Conservation (phyloP, 2,888 invertebrate species). For the Pachliopta kotzebuea region DNA sequence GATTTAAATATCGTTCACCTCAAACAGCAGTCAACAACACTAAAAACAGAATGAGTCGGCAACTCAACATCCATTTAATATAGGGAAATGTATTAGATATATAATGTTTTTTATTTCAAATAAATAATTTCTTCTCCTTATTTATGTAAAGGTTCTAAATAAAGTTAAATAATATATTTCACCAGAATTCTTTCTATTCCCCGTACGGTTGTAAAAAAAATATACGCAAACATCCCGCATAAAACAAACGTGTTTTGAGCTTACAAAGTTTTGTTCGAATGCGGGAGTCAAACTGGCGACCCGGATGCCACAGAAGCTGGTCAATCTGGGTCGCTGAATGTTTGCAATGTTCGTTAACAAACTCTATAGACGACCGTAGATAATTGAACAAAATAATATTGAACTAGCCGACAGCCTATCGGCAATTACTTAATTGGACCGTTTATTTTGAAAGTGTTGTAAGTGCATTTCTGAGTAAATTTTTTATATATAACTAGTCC, state of each 20-base stretch:
- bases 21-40: conserved; percentile 1
- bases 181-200: background rate
- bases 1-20: conserved; percentile 16
- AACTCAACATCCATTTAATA: background rate
- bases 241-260: conserved; percentile 7
- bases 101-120: background rate
- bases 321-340: conserved; percentile 22
- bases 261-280: conserved; percentile 17
- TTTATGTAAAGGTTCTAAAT: too few species aligned
- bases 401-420: conserved; percentile 18
- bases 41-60: conserved; percentile 14
- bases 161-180: background rate
- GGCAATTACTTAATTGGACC: conserved; percentile 21
- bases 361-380: conserved; percentile 14
- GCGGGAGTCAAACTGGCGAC: conserved; percentile 25
- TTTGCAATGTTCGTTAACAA: conserved; percentile 26
- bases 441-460: too few species aligned
- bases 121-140: background rate
- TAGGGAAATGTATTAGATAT: background rate
- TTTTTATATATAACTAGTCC: too few species aligned
- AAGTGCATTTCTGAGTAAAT: too few species aligned
- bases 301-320: conserved; percentile 13
- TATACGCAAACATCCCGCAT: background rate
- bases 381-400: conserved; percentile 25
- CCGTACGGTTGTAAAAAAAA: background rate